Percentiles rank a stretch among this genome's conserved stretches.
phyloP scores from a whole-genome alignment of 1,140 invertebrate genomes.

The Drosophila triauraria region DNA sequence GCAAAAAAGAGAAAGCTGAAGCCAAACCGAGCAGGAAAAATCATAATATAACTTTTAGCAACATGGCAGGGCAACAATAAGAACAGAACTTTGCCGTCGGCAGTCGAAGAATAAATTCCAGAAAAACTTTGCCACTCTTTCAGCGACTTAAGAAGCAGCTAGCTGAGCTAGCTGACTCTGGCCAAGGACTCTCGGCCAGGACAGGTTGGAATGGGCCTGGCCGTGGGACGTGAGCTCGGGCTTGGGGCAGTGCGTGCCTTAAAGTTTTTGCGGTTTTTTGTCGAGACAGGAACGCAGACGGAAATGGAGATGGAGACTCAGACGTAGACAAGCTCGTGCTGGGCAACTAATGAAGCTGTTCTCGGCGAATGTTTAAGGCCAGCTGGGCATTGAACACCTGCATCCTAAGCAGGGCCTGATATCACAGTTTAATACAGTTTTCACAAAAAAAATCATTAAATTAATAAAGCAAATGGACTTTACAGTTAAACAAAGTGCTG shows the following conservation, averaged over 20 bases:
- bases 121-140: constrained; percentile 69
- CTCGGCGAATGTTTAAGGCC: constrained; percentile 23
- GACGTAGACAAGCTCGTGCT: constrained; percentile 57
- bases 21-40: constrained; percentile 56
- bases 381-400: constrained; percentile 33
- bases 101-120: constrained; percentile 52
- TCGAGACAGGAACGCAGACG: constrained; percentile 43
- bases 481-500: background rate
- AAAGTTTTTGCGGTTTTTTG: constrained; percentile 68
- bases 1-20: constrained; percentile 37
- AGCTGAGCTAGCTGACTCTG: constrained; percentile 24
- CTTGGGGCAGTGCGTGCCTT: constrained; percentile 65
- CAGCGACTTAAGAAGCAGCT: constrained; percentile 62
- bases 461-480: background rate
- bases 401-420: constrained; percentile 4
- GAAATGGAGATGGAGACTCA: constrained; percentile 24
- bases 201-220: constrained; percentile 41
- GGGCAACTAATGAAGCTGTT: constrained; percentile 76
- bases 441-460: background rate
- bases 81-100: constrained; percentile 51
- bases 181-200: constrained; percentile 37
- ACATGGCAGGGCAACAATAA: constrained; percentile 64
- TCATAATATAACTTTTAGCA: constrained; percentile 81
- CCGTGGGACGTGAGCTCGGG: constrained; percentile 12
- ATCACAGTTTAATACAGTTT: background rate